Conservation (phyloP, 2,888 invertebrate species). For the Pyrocoelia pectoralis region DNA sequence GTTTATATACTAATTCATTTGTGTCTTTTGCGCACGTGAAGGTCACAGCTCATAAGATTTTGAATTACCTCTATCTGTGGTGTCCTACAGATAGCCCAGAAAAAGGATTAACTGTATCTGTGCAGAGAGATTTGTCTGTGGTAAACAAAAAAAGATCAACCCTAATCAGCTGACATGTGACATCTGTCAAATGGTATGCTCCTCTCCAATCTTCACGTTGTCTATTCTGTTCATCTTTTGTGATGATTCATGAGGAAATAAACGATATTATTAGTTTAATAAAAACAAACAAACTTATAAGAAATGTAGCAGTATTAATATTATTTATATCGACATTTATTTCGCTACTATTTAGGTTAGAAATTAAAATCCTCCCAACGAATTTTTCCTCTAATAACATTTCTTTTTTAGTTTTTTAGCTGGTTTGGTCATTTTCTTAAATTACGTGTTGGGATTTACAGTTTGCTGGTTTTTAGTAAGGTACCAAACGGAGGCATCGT, state of each 20-base stretch:
- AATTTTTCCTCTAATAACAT: constrained; percentile 3
- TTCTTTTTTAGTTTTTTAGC: constrained; percentile 51
- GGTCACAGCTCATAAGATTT: too few relatives aligned
- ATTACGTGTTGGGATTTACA: constrained; percentile 58
- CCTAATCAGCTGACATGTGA: too few relatives aligned
- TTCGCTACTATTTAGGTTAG: constrained; percentile 45
- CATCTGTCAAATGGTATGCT: too few relatives aligned
- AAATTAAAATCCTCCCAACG: constrained; percentile 1
- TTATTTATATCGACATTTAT: constrained; percentile 38
- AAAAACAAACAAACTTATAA: constrained; percentile 41
- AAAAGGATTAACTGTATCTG: too few relatives aligned
- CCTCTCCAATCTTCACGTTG: too few relatives aligned
- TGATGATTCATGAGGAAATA: constrained; percentile 19
- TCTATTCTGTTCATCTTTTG: too few relatives aligned
- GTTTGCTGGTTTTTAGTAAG: constrained; percentile 56
- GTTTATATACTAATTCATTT: too few relatives aligned
- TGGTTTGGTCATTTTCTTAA: constrained; percentile 53
- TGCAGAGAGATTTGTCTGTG: too few relatives aligned
- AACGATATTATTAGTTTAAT: constrained; percentile 10
- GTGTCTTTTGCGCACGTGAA: too few relatives aligned
- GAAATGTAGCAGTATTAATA: constrained; percentile 41
- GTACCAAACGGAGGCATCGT: constrained; percentile 50
- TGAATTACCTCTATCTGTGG: too few relatives aligned
- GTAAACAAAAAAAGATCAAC: too few relatives aligned
- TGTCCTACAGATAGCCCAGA: too few relatives aligned